A percentile compares a stretch with the other conserved stretches of the same genome.
phyloP scores from a whole-genome alignment of 2,797 vertebrate genomes.

The Rhincodon typus region DNA sequence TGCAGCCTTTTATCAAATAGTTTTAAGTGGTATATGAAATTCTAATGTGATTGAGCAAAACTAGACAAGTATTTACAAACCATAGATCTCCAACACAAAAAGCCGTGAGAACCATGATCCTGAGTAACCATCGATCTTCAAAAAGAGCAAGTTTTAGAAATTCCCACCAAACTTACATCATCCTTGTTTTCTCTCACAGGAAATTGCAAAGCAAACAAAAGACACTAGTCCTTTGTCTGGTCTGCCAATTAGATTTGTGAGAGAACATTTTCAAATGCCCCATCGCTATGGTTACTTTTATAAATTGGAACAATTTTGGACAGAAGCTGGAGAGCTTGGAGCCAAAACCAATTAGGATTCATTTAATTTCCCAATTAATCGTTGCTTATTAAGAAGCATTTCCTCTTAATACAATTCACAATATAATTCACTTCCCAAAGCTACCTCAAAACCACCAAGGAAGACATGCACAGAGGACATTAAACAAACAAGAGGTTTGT shows the following conservation, averaged over 20 bases:
- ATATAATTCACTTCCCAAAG: neutral
- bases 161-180: conserved; percentile 15
- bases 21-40: neutral
- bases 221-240: neutral
- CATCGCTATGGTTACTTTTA: neutral
- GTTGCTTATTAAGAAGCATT: neutral
- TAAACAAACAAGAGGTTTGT: neutral
- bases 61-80: neutral
- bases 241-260: neutral
- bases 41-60: neutral
- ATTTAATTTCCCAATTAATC: neutral
- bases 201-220: neutral
- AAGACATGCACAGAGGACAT: neutral
- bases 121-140: neutral
- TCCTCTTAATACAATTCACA: neutral
- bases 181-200: neutral
- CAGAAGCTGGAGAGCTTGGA: neutral
- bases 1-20: neutral
- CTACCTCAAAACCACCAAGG: neutral
- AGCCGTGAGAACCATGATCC: neutral
- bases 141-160: neutral
- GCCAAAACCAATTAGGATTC: neutral
- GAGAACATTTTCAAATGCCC: neutral
- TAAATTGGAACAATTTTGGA: neutral
- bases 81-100: neutral